A percentile compares a stretch with the other conserved stretches of the same genome.
Evolutionary conservation across 2,113 vertebrate species (phyloP).

Genomic region (Myanophis thanlyinensis): DNA sequence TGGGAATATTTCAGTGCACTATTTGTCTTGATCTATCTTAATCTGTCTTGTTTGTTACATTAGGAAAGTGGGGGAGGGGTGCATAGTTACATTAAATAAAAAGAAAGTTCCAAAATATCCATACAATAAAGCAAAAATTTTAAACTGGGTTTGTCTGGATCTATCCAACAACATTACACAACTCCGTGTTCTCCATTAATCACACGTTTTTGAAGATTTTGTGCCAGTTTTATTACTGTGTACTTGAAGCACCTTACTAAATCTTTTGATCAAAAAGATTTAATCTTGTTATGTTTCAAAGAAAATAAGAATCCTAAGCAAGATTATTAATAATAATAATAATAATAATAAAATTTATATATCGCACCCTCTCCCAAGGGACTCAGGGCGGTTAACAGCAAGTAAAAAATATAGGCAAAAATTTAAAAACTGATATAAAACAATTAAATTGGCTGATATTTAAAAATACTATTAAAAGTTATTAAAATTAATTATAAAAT

Average conservation of each 20-base stretch:
- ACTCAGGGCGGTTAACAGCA: no score
- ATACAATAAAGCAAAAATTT: background rate
- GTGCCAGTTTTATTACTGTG: background rate
- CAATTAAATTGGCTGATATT: no score
- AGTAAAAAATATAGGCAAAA: no score
- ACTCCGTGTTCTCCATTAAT: background rate
- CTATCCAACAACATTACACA: background rate
- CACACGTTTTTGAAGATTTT: background rate
- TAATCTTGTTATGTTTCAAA: background rate
- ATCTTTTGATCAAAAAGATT: background rate
- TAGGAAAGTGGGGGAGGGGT: background rate
- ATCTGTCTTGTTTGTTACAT: background rate
- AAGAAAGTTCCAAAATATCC: background rate
- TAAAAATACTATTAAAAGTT: no score
- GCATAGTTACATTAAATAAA: background rate
- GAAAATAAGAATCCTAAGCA: background rate
- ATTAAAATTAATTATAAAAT: no score
- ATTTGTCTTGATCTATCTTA: background rate
- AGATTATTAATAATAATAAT: no score
- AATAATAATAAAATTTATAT: no score
- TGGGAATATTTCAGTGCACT: background rate
- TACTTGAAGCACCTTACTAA: background rate
- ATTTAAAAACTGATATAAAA: no score
- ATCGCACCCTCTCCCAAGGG: no score
- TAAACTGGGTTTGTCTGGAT: background rate